phyloP scores from a whole-genome alignment of 2,888 invertebrate genomes.

The Erannis defoliaria region DNA sequence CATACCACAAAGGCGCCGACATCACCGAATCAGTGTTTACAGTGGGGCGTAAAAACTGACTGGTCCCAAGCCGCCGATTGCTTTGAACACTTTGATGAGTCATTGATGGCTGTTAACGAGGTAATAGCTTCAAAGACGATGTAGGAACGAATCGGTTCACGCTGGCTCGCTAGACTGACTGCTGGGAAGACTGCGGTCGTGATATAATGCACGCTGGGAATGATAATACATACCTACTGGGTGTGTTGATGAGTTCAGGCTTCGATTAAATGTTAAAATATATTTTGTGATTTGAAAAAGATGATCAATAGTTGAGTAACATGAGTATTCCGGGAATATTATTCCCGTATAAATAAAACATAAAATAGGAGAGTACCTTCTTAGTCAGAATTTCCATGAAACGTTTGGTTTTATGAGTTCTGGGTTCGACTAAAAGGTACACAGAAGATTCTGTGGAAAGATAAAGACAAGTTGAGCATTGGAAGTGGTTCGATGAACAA shows the following conservation, averaged over 20 bases:
- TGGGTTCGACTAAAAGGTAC: no score
- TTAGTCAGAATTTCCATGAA: neutral
- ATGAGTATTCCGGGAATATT: no score
- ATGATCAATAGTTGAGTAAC: no score
- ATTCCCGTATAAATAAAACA: no score
- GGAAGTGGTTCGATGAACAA: no score
- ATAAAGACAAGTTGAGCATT: no score
- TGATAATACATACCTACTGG: slow-evolving; percentile 8
- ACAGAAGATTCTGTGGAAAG: no score
- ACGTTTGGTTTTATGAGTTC: no score
- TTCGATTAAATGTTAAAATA: neutral
- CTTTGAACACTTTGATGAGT: slow-evolving; percentile 62
- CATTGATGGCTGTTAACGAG: slow-evolving; percentile 58
- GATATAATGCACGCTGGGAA: slow-evolving; percentile 4
- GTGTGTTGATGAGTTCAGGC: slow-evolving; percentile 10
- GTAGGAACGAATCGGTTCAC: slow-evolving; percentile 34
- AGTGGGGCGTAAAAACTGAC: slow-evolving; percentile 73
- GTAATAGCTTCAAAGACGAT: slow-evolving; percentile 43
- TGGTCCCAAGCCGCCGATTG: slow-evolving; percentile 66
- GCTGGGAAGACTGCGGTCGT: slow-evolving; percentile 26
- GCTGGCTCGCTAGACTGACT: slow-evolving; percentile 11
- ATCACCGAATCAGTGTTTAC: slow-evolving; percentile 75
- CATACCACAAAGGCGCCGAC: slow-evolving; percentile 57
- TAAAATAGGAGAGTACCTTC: neutral
- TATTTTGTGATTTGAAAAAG: neutral